A percentile compares a stretch with the other conserved stretches of the same genome.
Conservation (phyloP, 2,113 vertebrate species). For the Pterocles burchelli region DNA sequence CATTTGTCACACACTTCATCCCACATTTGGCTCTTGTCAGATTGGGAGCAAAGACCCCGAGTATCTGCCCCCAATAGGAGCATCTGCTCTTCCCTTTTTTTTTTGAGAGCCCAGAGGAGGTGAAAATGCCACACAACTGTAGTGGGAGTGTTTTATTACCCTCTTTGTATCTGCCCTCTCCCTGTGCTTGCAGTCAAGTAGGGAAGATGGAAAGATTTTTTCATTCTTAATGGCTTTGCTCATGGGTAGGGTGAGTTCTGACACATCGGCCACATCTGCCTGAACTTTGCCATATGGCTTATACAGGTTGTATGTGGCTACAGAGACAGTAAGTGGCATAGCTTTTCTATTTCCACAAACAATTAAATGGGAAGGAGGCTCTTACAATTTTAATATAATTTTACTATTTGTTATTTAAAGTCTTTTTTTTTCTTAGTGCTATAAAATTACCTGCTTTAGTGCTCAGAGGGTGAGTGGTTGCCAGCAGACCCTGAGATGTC, state of each 20-base stretch:
- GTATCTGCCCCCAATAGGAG: neutral
- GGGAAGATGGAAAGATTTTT: neutral
- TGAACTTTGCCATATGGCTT: neutral
- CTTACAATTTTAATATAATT: neutral
- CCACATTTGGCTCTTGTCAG: slow-evolving; percentile 54
- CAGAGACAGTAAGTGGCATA: neutral
- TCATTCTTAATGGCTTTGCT: slow-evolving; percentile 1
- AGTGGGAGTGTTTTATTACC: neutral
- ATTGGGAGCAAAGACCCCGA: neutral
- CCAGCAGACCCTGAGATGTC: neutral
- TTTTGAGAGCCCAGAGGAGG: neutral
- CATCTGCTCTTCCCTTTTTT: neutral
- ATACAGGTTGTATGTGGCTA: neutral
- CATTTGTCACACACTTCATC: slow-evolving; percentile 60
- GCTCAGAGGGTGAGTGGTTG: neutral
- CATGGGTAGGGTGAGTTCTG: neutral
- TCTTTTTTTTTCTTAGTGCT: neutral
- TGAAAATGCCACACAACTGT: neutral
- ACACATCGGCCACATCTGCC: neutral
- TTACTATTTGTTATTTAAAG: neutral
- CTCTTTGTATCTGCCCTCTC: neutral
- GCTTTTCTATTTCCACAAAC: neutral
- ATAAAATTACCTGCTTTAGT: neutral
- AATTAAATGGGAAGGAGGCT: neutral
- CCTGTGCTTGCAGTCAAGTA: neutral